Base-by-base conservation (phyloP, 2,888 invertebrate genomes). In the Coenonympha arcania region DNA sequence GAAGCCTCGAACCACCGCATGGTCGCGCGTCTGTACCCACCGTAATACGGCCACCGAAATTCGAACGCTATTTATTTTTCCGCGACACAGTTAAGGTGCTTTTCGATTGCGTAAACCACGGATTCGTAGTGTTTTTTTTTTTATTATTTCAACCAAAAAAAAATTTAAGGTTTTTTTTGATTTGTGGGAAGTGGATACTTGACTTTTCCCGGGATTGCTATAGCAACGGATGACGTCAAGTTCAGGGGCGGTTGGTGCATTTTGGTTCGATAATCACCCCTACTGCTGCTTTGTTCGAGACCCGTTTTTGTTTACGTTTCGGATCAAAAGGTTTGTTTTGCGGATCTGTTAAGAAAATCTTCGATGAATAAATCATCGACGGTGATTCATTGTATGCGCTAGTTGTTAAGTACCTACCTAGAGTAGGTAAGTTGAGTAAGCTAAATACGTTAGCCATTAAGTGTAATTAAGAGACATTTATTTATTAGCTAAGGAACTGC, bases 161-260 rank as follows among this genome's bases (percentile, higher is more conserved):
- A 26, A 13, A 40, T 41, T 39, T 11, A 33, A 48, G 15, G 1
- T 2, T 4, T 1, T 48, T 67, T 65, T 66, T 64, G 57, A 61
- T 62, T 64, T 43, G 62, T 62, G 65, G 65, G 67, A 65, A 55
- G 55, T 59, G 50, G 48, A 60, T 30, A 44, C 48, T 48, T 67
- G 69, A 70, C 65, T 71, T 73, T 71, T 69, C 71, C 78, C 68
- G 73, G 74, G 68, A 77, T 78, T 76, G 71, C 80, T 81, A 79
- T 79, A 81, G 81, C 77, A 80, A 80, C 76, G 69, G 60, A 72
- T 77, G 76, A 77, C 84, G 79, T 77, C 83, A 86, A 85, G 85
- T 85, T 85, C 85, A 85, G 67, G 83, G 83, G 72, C 81, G 79
- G 69, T 71, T 81, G 76, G 80, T 86, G 85, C 84, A 85, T 80